phyloP scores from a whole-genome alignment of 1,140 invertebrate genomes.

The Halictus rubicundus region DNA sequence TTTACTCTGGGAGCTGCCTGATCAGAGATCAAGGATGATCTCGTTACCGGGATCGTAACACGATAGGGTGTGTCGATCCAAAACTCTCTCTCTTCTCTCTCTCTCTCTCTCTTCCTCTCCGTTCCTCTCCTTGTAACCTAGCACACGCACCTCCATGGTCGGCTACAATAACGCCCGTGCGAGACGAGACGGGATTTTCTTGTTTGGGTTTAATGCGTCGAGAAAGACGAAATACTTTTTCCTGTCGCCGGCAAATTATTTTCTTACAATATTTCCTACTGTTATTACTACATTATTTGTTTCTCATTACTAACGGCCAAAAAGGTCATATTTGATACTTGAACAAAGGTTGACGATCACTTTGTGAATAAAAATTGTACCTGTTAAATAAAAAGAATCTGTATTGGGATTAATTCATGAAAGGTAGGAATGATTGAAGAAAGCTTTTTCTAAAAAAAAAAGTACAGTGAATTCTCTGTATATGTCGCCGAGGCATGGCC shows the following conservation, averaged over 20 bases:
- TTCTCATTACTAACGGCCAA: no score
- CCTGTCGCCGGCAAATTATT: no score
- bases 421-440: no score
- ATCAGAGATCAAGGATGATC: constrained; percentile 52
- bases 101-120: neutral
- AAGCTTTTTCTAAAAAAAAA: no score
- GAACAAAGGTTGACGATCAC: no score
- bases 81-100: constrained; percentile 22
- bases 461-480: no score
- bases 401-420: no score
- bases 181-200: neutral
- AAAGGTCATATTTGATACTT: no score
- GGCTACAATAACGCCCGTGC: neutral
- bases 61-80: constrained; percentile 53
- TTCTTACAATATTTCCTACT: neutral
- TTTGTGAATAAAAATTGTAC: no score
- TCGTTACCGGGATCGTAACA: constrained; percentile 60
- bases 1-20: constrained; percentile 47
- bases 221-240: neutral
- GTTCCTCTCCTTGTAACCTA: neutral
- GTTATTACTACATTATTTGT: neutral
- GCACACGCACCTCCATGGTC: neutral
- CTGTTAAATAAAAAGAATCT: no score
- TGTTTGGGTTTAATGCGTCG: neutral
- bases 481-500: no score